Base-by-base conservation (phyloP, 2,797 vertebrate genomes). In the Myotis pilosus region DNA sequence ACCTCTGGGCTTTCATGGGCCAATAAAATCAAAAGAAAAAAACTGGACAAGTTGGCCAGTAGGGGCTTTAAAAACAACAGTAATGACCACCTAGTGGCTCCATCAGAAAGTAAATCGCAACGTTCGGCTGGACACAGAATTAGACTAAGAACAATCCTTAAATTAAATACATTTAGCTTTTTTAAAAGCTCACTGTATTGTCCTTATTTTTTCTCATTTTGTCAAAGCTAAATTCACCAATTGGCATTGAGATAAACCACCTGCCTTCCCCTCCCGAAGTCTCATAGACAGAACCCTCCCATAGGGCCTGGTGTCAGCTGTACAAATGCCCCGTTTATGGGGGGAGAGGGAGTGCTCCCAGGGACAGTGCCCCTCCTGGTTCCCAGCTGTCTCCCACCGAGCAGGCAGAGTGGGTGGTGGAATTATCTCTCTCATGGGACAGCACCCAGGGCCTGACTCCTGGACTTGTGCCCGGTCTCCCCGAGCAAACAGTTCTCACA, bases 401-500 rank as follows among this genome's bases (percentile, higher is more conserved):
- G 60, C 49, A 30, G 71, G 30, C 44, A 55, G 78, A 16, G 33
- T n/a, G 30, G 62, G 47, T 0, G 0, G 30, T 36, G 91, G 84
- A 87, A 71, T 94, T 68, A 51, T 93, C 64, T 66, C 64, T 89
- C 53, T 64, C 64, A n/a, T 16, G 74, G 71, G 64, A 41, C 83
- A 84, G 89, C 57, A 44, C 55, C 57, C 60, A 33, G 2, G 38
- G 57, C 49, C 41, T 19, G 79, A 76, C 74, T 66, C 68, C 94
- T 92, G 95, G 95, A 51, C 41, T 47, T 38, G 90, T 80, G 90
- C 94, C 94, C 76, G 78, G 28, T 82, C 53, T 83, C n/a, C 68
- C 49, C 51, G 13, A 5, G 36, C 6, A 13, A 88, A 51, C 36
- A 2, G 69, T 95, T 97, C 97, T 89, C 97, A 96, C 93, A 85